Evolutionary conservation across 1,140 invertebrate species (phyloP).

Genomic region (Ooceraea biroi): DNA sequence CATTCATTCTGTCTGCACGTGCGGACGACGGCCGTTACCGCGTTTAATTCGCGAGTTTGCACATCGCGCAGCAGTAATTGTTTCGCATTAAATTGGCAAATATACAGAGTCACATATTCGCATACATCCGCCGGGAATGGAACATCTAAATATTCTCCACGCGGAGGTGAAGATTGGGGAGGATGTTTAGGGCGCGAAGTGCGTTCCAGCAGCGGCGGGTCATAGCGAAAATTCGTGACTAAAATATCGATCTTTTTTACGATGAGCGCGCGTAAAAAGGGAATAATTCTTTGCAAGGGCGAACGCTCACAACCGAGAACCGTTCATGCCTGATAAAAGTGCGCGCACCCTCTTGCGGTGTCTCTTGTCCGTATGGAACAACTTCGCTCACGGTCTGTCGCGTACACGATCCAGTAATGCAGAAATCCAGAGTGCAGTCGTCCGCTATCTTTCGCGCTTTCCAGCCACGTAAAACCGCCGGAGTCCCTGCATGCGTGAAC

Average conservation of each 20-base stretch:
- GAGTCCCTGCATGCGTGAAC: constrained; percentile 68
- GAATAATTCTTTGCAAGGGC: constrained; percentile 21
- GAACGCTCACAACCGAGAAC: not conserved
- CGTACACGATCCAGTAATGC: constrained; percentile 74
- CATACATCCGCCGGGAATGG: not conserved
- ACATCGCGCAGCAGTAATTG: not conserved
- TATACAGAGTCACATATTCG: not conserved
- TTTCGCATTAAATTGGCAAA: not conserved
- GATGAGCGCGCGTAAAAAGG: constrained; percentile 2
- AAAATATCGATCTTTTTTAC: constrained; percentile 21
- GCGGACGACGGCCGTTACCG: no score
- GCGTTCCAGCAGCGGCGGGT: not conserved
- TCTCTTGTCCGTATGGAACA: not conserved
- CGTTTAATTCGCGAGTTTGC: constrained; percentile 14
- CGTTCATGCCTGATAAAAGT: constrained; percentile 25
- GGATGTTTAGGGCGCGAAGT: not conserved
- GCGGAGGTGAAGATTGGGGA: not conserved
- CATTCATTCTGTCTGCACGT: not conserved
- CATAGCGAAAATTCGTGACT: not conserved
- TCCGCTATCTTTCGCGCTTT: constrained; percentile 71
- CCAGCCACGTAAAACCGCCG: constrained; percentile 70
- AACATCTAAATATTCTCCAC: not conserved
- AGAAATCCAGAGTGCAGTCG: constrained; percentile 73
- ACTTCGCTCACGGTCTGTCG: constrained; percentile 12
- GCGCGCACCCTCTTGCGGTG: not conserved